A percentile compares a stretch with the other conserved stretches of the same genome.
Conservation (phyloP, 2,888 invertebrate genomes). For the Drosophila vallismaia region DNA sequence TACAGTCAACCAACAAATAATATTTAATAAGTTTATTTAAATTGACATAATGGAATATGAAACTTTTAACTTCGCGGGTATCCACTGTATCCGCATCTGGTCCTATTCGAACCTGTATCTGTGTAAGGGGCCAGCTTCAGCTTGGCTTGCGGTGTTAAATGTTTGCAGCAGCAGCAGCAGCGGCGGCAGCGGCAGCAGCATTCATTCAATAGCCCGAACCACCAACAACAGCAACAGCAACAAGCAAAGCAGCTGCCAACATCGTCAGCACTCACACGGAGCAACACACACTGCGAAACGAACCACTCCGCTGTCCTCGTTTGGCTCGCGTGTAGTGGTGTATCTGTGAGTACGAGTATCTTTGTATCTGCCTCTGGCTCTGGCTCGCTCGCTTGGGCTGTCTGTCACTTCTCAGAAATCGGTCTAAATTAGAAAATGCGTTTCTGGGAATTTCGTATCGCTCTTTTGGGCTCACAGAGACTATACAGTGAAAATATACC, state of each 20-base stretch:
- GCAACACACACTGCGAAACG: conserved; percentile 52
- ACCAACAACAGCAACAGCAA: conserved; percentile 46
- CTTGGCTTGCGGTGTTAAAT: conserved; percentile 76
- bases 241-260: conserved; percentile 70
- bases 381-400: conserved; percentile 57
- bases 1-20: no score
- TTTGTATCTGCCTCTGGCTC: conserved; percentile 10
- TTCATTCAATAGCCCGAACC: conserved; percentile 73
- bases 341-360: conserved; percentile 48
- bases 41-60: conserved; percentile 10
- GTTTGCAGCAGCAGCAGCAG: conserved; percentile 67
- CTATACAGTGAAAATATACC: conserved; percentile 29
- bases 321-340: conserved; percentile 21
- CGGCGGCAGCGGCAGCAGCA: conserved; percentile 51
- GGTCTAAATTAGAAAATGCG: conserved; percentile 83
- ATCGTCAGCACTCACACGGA: conserved; percentile 45
- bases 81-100: conserved; percentile 43
- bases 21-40: no score
- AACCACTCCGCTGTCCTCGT: conserved; percentile 50
- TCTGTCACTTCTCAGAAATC: conserved; percentile 82
- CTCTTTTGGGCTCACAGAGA: conserved; percentile 75
- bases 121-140: conserved; percentile 61
- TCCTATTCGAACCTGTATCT: conserved; percentile 27
- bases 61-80: conserved; percentile 1
- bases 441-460: conserved; percentile 81